Evolutionary conservation across 2,113 vertebrate genomes (phyloP), one percentile per base, ranked within the genome.

Genomic region (Anolis sagrei): DNA sequence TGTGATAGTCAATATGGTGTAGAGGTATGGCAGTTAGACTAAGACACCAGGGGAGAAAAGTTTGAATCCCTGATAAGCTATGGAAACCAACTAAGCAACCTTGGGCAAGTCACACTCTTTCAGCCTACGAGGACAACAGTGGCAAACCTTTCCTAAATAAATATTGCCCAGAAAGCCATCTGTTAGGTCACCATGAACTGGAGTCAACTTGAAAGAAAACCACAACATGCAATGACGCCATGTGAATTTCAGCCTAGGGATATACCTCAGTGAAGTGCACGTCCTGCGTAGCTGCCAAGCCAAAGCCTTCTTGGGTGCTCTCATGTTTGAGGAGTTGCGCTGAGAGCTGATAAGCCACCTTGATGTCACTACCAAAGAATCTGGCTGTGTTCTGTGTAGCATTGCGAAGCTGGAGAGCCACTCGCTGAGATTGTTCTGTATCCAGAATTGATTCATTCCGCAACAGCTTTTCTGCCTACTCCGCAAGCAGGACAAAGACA

Each of bases 251-350:
- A 79, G 77, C 75, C 29, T 25, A 61, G 80, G 61, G 84, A n/a
- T 6, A 61, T 92, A 99, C 98, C 98, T 99, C 98, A 0, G 98
- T 99, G 93, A 99, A 99, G 92, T 98, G 97, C 69, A 98, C 97
- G 0, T 99, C 98, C 95, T 99, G 98, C 0, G 98, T 99, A 80
- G 98, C 98, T 0, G 98, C 97, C 18, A 99, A 96, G 84, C 94
- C 97, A 86, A 99, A 99, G 86, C 98, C 98, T 1, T 95, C 95
- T 94, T 99, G 98, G 73, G 39, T 87, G 81, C 96, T 98, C 96
- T 99, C 97, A 1, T 98, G 97, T 76, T 93, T 96, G 93, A 99
- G 96, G 34, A 99, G 95, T 2, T 94, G 95, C 10, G 96, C 94
- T 1, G 96, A 97, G 90, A 99, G 96, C 4, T 91, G 96, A 90